Evolutionary conservation across 2,888 invertebrate species (phyloP).

Genomic region (Tipula confusa): DNA sequence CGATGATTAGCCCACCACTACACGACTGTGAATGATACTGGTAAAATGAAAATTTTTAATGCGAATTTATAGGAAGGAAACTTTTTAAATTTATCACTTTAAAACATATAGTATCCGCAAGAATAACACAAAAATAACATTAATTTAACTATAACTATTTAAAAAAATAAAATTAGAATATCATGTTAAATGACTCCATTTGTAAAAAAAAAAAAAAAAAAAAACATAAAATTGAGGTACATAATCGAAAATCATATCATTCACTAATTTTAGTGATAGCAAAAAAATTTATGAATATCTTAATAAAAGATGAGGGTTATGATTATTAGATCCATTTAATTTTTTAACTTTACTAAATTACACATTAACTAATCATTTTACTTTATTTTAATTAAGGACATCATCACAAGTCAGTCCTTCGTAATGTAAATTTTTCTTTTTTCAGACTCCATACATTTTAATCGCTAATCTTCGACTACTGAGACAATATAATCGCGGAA

Average conservation of each 20-base stretch:
- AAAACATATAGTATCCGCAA: slow-evolving; percentile 1
- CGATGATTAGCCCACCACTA: neutral
- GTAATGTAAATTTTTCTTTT: neutral
- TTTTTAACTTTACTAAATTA: neutral
- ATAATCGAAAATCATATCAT: neutral
- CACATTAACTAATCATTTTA: neutral
- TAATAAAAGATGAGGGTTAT: neutral
- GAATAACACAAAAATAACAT: neutral
- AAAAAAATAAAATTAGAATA: slow-evolving; percentile 12
- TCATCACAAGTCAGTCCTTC: too few relatives aligned
- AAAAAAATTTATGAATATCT: neutral
- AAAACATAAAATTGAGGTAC: neutral
- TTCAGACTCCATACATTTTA: neutral
- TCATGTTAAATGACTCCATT: slow-evolving; percentile 14
- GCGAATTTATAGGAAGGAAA: slow-evolving; percentile 27
- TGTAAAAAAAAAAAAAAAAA: neutral
- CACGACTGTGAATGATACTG: neutral
- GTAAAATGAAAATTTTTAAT: neutral
- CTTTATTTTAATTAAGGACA: neutral
- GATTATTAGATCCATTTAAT: neutral
- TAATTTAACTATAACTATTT: neutral
- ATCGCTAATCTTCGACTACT: neutral
- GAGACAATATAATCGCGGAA: neutral
- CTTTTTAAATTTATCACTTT: slow-evolving; percentile 26
- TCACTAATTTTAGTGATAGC: neutral